phyloP scores from a whole-genome alignment of 2,113 vertebrate genomes.

The Glareola pratincola region DNA sequence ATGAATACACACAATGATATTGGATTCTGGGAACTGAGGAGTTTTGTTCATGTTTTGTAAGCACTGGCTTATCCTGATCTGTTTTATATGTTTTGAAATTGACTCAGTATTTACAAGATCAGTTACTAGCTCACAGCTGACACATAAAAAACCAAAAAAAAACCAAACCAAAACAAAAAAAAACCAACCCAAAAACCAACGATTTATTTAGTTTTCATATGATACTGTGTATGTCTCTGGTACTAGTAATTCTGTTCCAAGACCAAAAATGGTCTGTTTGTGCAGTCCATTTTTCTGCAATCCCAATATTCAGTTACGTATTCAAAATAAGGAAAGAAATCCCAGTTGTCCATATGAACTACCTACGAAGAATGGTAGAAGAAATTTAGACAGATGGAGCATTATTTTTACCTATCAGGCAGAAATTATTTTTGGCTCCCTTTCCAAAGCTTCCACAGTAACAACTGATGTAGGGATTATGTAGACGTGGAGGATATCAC shows the following conservation, averaged over 20 bases:
- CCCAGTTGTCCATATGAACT: neutral
- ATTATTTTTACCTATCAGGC: neutral
- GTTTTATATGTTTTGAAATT: neutral
- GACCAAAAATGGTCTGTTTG: neutral
- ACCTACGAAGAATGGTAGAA: neutral
- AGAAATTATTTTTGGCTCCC: constrained; percentile 1
- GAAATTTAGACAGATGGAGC: neutral
- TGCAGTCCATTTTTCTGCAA: neutral
- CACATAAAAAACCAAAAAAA: neutral
- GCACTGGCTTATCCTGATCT: neutral
- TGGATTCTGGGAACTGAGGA: neutral
- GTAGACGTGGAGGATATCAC: neutral
- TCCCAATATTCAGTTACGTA: neutral
- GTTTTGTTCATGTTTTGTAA: neutral
- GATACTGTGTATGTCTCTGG: neutral
- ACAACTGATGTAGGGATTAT: neutral
- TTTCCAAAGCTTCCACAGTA: neutral
- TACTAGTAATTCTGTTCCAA: neutral
- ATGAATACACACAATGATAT: neutral
- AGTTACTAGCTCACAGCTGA: neutral
- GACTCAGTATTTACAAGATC: neutral
- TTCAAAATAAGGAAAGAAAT: neutral
- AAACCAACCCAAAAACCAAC: too few species aligned
- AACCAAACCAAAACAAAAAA: too few species aligned
- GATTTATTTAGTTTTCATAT: neutral